Base-by-base conservation (phyloP, 2,113 vertebrate species). In the Barbus barbus region DNA sequence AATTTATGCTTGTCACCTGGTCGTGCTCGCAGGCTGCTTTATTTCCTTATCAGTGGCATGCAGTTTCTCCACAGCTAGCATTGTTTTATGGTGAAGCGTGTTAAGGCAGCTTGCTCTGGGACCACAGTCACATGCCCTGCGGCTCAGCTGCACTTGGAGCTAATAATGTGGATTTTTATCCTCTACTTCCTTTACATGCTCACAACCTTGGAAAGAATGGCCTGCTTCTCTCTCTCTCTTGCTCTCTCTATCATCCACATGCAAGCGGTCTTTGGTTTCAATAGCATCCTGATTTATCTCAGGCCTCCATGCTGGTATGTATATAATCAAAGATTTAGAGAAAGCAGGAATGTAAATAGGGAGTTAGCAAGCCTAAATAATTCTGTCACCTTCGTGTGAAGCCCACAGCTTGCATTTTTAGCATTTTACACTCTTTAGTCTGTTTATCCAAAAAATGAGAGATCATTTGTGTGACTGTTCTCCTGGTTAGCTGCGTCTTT, bases 1-100 rank as follows among this genome's bases (percentile, higher is more conserved):
- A 92, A 92, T 93, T 92, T 90, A 85, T 92, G 90, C 93, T 92
- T 88, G 91, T 94, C 93, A 94, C 93, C 93, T 93, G 91, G 89
- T 91, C 91, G 65, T 88, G 88, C 86, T 90, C 90, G 67, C 9
- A 81, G 90, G 85, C 86, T 85, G 82, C 86, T 89, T 90, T 82
- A 83, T 91, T 91, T 92, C 84, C 92, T 94, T 94, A 93, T 94
- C 94, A 93, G 91, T 87, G 1, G 75, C 88, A 86, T 89, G 91
- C 93, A 94, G 93, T 93, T 93, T 92, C 90, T 89, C 84, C 75
- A n/a, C 89, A 87, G 83, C 89, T 90, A 91, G 82, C 88, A 91
- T 93, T 93, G 91, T 94, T 93, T 88, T 93, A 88, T 84, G 84
- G 82, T 86, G 82, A 74, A 8, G 73, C 89, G 88, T 82, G 83